Conservation (phyloP, 2,113 vertebrate genomes). For the Nothobranchius furzeri region DNA sequence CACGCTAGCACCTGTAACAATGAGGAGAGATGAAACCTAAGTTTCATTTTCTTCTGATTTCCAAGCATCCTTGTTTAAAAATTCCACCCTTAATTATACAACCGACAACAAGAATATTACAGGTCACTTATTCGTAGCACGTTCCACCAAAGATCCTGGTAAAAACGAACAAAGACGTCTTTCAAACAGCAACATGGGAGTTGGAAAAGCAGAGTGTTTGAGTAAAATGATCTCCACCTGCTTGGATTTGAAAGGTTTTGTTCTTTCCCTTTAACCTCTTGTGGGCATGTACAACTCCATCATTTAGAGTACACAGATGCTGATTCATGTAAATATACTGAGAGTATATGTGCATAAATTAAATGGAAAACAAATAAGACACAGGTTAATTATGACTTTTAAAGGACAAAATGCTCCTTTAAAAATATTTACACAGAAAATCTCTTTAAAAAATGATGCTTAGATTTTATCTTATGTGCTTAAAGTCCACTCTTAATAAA, state of each 20-base stretch:
- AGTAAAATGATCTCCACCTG: conserved; percentile 25
- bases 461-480: too few relatives aligned
- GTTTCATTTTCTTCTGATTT: conserved; percentile 17
- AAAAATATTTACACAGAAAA: too few relatives aligned
- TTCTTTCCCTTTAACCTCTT: background rate
- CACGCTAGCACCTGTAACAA: background rate
- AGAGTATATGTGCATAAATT: background rate
- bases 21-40: conserved; percentile 6
- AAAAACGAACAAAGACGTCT: conserved; percentile 33
- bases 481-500: too few relatives aligned
- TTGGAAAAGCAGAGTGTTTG: background rate
- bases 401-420: too few relatives aligned
- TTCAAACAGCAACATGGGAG: conserved; percentile 19
- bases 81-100: too few relatives aligned
- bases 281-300: background rate
- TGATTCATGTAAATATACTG: too few relatives aligned
- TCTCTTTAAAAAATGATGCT: too few relatives aligned
- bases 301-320: background rate
- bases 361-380: background rate
- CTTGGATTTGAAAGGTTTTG: background rate
- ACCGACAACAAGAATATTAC: too few relatives aligned
- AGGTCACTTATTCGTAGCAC: conserved; percentile 6
- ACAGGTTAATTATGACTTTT: too few relatives aligned
- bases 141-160: background rate
- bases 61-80: background rate